phyloP scores from a whole-genome alignment of 2,113 vertebrate genomes.

The Podarcis muralis region DNA sequence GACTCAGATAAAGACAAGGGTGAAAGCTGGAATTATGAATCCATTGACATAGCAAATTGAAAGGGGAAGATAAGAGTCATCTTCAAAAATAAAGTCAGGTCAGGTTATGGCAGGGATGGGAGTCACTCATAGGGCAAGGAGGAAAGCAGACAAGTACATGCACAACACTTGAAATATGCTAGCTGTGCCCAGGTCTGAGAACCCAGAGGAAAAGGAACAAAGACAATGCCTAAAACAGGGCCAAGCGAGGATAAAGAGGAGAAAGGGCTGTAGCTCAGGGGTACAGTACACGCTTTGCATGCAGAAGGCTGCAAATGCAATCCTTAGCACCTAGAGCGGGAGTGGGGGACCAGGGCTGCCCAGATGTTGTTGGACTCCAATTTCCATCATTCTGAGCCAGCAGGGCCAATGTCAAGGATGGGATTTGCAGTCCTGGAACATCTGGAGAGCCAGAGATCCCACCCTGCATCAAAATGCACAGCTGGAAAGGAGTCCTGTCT shows the following conservation, averaged over 20 bases:
- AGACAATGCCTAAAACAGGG: background rate
- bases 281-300: background rate
- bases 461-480: too few relatives aligned
- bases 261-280: background rate
- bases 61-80: background rate
- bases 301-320: background rate
- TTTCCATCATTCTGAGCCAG: too few relatives aligned
- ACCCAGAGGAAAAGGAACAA: background rate
- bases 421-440: too few relatives aligned
- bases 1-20: background rate
- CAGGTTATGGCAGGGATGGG: background rate
- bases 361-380: too few relatives aligned
- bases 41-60: background rate
- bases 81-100: background rate
- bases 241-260: background rate
- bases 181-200: background rate
- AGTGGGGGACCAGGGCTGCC: too few relatives aligned
- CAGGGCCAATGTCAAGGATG: too few relatives aligned
- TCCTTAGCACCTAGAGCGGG: background rate
- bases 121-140: background rate
- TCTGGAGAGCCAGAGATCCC: too few relatives aligned
- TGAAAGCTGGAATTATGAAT: background rate
- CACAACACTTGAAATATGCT: background rate
- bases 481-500: too few relatives aligned
- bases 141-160: background rate